Evolutionary conservation across 2,797 vertebrate genomes (phyloP), one percentile per base, ranked within the genome.

Genomic region (Rhodeus uyekii): DNA sequence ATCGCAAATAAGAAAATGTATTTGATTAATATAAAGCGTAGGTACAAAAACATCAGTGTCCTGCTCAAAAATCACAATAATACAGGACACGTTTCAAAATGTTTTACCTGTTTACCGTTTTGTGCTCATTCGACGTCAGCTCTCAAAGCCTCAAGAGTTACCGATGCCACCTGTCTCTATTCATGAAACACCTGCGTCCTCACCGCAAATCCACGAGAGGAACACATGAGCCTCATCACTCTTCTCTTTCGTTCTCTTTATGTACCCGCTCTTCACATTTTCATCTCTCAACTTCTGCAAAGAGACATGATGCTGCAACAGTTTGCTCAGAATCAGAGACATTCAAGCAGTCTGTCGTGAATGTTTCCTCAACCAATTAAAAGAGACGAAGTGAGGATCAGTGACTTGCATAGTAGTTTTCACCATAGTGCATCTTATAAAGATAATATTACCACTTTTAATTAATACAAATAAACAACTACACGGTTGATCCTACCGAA

Each of bases 211-310:
- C 86, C 88, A 87, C 72, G 80, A 76, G 44, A 86, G 80, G 75
- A 86, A 82, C 67, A 84, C 84, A 85, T 88, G 77, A 61, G 80
- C 61, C 85, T 75, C 46, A 76, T 72, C 64, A 38, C 48, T 46
- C 60, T 67, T 36, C 53, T 73, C 68, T 80, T 39, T 84, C 63
- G 75, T 58, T 83, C 68, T 88, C 53, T 24, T 79, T 50, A 55
- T 58, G 34, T 78, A 64, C n/a, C 42, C 69, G 78, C 75, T 65
- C 34, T 83, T 38, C 78, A 81, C 53, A 83, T 83, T 86, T 83
- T 84, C 80, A 85, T 77, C 69, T 84, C 83, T 81, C 84, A 71
- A 82, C 58, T 79, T 77, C 50, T 87, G 80, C 81, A 88, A 87
- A 89, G 84, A 87, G 80, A 86, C 82, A 61, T 80, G 63, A 84